phyloP scores from a whole-genome alignment of 2,888 invertebrate species.

The Gerris lacustris region DNA sequence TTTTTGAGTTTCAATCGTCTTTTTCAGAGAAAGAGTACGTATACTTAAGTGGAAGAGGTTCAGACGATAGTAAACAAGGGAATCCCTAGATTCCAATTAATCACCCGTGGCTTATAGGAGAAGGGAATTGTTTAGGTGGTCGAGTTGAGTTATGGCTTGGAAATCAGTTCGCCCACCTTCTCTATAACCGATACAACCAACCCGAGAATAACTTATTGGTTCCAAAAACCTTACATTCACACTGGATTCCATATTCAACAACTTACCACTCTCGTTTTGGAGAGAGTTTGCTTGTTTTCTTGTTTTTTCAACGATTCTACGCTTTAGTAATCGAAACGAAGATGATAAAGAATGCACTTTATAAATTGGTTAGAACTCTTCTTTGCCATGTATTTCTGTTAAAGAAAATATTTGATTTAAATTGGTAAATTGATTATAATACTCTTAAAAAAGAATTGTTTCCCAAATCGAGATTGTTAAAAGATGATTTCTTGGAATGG shows the following conservation, averaged over 20 bases:
- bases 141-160: not conserved
- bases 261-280: not conserved
- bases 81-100: not conserved
- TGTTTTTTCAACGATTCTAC: too few relatives aligned
- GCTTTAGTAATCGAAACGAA: too few relatives aligned
- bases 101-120: not conserved
- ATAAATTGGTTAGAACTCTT: too few relatives aligned
- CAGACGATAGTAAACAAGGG: not conserved
- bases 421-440: too few relatives aligned
- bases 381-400: too few relatives aligned
- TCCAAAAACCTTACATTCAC: not conserved
- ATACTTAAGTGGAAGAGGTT: too few relatives aligned
- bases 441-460: too few relatives aligned
- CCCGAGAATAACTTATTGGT: not conserved
- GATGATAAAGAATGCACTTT: too few relatives aligned
- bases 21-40: not conserved
- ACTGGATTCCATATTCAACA: not conserved
- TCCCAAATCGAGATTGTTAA: too few relatives aligned
- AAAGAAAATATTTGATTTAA: too few relatives aligned
- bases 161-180: not conserved
- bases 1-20: not conserved
- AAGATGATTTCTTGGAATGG: too few relatives aligned
- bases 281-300: too few relatives aligned
- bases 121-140: not conserved
- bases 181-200: not conserved